phyloP scores from a whole-genome alignment of 2,888 invertebrate genomes.

The Julus scandinavius region DNA sequence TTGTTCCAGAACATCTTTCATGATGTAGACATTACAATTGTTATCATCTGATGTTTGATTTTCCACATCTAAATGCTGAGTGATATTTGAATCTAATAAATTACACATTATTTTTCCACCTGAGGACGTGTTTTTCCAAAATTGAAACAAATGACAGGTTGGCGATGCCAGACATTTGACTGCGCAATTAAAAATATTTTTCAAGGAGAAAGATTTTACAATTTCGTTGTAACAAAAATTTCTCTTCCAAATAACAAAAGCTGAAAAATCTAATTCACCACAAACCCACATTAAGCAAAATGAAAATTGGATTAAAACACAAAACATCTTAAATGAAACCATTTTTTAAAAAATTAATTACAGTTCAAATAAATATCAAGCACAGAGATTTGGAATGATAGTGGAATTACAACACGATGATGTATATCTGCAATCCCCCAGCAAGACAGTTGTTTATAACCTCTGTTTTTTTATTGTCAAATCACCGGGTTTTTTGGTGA shows the following conservation, averaged over 20 bases:
- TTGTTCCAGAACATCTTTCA: not conserved
- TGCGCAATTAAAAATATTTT: not conserved
- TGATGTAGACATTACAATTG: not conserved
- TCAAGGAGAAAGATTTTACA: not conserved
- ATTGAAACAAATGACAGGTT: constrained; percentile 8
- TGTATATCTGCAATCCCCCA: not conserved
- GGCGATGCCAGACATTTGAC: not conserved
- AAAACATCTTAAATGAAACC: not conserved
- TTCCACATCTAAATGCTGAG: not conserved
- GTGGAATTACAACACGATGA: not conserved
- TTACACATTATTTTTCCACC: not conserved
- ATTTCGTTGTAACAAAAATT: not conserved
- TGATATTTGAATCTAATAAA: constrained; percentile 1
- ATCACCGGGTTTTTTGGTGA: not conserved
- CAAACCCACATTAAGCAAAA: not conserved
- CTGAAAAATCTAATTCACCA: not conserved
- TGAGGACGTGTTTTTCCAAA: not conserved
- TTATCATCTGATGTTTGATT: not conserved
- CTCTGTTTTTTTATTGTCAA: not conserved
- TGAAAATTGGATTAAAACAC: not conserved
- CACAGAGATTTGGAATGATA: not conserved
- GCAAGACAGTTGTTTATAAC: not conserved
- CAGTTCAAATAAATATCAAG: not conserved
- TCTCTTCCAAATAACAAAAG: not conserved
- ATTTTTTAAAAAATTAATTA: not conserved